Evolutionary conservation across 2,797 vertebrate species (phyloP).

Genomic region (Trachops cirrhosus): DNA sequence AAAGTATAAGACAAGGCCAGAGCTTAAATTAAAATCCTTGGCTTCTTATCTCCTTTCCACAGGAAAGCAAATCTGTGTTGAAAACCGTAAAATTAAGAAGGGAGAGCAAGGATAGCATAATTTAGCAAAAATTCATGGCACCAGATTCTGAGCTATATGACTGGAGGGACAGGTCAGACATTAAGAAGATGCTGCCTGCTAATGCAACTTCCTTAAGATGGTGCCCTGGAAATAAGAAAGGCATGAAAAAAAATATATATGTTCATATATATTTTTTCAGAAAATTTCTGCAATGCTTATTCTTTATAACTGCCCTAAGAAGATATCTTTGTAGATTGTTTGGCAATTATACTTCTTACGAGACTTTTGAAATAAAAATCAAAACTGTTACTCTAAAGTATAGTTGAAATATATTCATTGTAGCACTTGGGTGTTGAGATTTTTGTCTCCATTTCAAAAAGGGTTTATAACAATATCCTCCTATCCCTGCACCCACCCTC

Average conservation of each 20-base stretch:
- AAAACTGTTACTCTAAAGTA: slow-evolving; percentile 18
- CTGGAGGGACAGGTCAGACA: slow-evolving; percentile 87
- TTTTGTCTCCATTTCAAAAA: slow-evolving; percentile 57
- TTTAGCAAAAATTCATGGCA: slow-evolving; percentile 91
- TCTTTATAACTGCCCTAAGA: slow-evolving; percentile 28
- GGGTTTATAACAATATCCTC: background rate
- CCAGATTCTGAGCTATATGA: slow-evolving; percentile 86
- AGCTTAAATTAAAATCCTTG: slow-evolving; percentile 93
- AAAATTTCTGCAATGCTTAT: background rate
- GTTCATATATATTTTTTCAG: background rate
- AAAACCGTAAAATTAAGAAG: slow-evolving; percentile 98
- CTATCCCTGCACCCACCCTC: accelerated
- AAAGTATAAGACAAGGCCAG: slow-evolving; percentile 88
- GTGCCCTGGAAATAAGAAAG: slow-evolving; percentile 80
- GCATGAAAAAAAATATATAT: background rate
- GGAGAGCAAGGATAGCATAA: slow-evolving; percentile 92
- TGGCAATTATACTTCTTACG: background rate
- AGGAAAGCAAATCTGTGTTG: slow-evolving; percentile 97
- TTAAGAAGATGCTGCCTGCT: slow-evolving; percentile 87
- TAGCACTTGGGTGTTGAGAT: slow-evolving; percentile 29
- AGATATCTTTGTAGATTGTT: background rate
- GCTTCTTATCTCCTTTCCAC: slow-evolving; percentile 96
- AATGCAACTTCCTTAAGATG: slow-evolving; percentile 84
- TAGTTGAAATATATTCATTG: slow-evolving; percentile 31
- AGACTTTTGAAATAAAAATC: slow-evolving; percentile 45